Percentiles rank a stretch among this genome's conserved stretches.
These are phyloP conservation scores for Margaritifera margaritifera DNA, from an alignment of 2,888 invertebrate species.

Conservation along the genomic window DNA sequence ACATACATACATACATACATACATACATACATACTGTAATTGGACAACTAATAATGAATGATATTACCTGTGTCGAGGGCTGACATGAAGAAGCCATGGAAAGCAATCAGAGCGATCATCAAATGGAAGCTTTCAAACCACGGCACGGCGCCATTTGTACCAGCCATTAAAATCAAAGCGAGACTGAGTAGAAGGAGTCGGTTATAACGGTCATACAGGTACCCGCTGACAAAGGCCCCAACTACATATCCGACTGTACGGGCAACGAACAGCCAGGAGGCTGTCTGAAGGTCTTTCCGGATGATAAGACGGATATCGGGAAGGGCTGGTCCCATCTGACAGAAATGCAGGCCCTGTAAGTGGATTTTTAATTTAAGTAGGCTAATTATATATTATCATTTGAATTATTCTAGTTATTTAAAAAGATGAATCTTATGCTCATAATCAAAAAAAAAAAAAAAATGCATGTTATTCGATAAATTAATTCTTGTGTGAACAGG, in stretches of 20 bases:
- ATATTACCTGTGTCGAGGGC: constrained; percentile 8
- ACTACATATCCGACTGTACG: constrained; percentile 31
- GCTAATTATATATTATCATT: too few relatives aligned
- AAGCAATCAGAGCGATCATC: constrained; percentile 6
- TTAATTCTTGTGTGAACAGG: too few relatives aligned
- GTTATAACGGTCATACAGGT: constrained; percentile 8
- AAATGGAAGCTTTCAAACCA: neutral
- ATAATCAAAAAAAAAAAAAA: too few relatives aligned
- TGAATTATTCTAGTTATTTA: too few relatives aligned
- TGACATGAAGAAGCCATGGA: neutral
- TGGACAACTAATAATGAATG: too few relatives aligned
- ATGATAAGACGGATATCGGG: constrained; percentile 29
- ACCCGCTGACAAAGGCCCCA: constrained; percentile 2
- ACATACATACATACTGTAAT: too few relatives aligned
- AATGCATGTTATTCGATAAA: too few relatives aligned
- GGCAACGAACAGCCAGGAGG: constrained; percentile 31
- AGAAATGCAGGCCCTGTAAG: constrained; percentile 29
- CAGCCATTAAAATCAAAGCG: neutral
- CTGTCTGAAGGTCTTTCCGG: constrained; percentile 25
- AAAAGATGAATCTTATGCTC: too few relatives aligned
- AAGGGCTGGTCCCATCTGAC: constrained; percentile 31
- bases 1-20: too few relatives aligned
- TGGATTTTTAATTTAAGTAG: neutral
- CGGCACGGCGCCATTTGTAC: constrained; percentile 1
- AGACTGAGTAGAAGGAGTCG: neutral